These are phyloP conservation scores for Cettia cetti DNA, from an alignment of 2,113 vertebrate genomes.

Conservation along the genomic window DNA sequence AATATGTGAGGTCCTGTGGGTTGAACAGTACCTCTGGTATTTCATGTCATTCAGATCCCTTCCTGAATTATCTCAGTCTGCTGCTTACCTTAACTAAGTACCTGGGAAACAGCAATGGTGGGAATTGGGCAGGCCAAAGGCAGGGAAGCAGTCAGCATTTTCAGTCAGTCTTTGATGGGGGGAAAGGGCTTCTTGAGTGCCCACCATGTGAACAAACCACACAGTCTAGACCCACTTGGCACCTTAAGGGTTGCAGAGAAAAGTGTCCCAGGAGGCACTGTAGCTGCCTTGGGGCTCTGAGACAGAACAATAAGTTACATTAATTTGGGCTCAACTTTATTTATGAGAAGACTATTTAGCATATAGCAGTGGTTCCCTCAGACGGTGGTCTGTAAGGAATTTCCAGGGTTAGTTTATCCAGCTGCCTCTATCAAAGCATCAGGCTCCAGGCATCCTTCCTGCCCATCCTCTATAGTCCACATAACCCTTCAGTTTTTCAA, in stretches of 20 bases:
- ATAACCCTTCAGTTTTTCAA: background rate
- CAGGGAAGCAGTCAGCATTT: background rate
- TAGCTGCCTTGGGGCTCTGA: background rate
- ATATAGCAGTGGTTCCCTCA: background rate
- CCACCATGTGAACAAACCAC: no score
- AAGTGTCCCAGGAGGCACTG: background rate
- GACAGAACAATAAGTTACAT: background rate
- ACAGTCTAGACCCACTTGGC: background rate
- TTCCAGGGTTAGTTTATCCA: slow-evolving; percentile 4
- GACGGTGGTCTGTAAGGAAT: background rate
- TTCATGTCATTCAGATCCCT: background rate
- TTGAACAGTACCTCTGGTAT: background rate
- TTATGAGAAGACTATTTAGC: background rate
- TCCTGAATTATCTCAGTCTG: background rate
- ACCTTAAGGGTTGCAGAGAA: background rate
- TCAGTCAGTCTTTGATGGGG: background rate
- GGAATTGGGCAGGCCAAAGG: background rate
- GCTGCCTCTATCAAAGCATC: background rate
- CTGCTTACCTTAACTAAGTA: background rate
- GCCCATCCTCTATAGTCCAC: background rate
- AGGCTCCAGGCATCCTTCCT: background rate
- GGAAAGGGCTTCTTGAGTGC: background rate
- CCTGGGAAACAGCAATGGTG: background rate
- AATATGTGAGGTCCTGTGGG: background rate
- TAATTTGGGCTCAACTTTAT: background rate